These are phyloP conservation scores for Bombus balteatus DNA, from an alignment of 1,140 invertebrate species.

Conservation along the genomic window DNA sequence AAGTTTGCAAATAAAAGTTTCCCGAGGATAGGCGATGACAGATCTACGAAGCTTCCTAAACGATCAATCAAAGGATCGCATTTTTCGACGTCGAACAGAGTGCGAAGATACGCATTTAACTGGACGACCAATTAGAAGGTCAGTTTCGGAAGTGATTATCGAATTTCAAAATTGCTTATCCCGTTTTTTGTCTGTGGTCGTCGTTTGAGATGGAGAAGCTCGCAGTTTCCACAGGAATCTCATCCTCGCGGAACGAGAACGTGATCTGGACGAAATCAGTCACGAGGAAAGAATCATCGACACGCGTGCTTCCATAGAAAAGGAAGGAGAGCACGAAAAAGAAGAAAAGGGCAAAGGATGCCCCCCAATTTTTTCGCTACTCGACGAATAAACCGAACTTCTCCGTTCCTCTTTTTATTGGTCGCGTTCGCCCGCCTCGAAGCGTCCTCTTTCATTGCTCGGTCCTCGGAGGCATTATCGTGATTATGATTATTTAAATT, in stretches of 20 bases:
- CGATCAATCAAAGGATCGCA: too few species aligned
- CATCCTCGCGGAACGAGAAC: background rate
- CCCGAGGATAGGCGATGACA: too few species aligned
- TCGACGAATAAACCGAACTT: background rate
- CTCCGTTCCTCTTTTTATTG: conserved; percentile 13
- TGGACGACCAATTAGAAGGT: too few species aligned
- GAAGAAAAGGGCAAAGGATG: background rate
- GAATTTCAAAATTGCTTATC: background rate
- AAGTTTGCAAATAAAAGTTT: too few species aligned
- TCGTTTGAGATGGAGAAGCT: background rate
- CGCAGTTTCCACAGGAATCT: background rate
- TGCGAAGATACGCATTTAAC: too few species aligned
- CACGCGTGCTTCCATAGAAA: background rate
- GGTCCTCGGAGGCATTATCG: conserved; percentile 70
- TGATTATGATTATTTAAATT: conserved; percentile 80
- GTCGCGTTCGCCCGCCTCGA: conserved; percentile 31
- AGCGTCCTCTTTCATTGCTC: conserved; percentile 41
- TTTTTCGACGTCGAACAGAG: too few species aligned
- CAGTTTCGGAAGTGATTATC: background rate
- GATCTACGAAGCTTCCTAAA: too few species aligned
- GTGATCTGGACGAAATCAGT: background rate
- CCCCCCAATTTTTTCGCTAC: background rate
- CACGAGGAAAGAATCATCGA: background rate
- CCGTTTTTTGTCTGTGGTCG: background rate
- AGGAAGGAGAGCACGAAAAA: background rate